These are phyloP conservation scores for Schizaphis graminum DNA, from an alignment of 2,888 invertebrate genomes.

Conservation along the genomic window DNA sequence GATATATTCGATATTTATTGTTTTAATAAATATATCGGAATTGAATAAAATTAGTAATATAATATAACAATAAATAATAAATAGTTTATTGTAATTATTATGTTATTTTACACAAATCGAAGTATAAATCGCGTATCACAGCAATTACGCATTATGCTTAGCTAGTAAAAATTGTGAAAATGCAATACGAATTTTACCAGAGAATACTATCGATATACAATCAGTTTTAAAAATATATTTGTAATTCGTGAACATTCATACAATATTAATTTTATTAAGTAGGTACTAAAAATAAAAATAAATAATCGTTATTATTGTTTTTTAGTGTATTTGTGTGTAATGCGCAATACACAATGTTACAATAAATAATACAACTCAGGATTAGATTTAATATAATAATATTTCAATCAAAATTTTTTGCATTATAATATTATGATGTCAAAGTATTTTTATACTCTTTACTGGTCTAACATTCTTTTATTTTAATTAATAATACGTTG, in stretches of 20 bases:
- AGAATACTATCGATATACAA: not conserved
- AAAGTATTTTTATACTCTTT: not conserved
- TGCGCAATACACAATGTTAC: not conserved
- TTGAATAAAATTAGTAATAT: not conserved
- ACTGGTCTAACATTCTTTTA: not conserved
- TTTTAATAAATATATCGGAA: not conserved
- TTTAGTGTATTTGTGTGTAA: not conserved
- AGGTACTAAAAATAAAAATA: not conserved
- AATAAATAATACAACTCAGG: not conserved
- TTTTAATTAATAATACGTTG: constrained; percentile 29
- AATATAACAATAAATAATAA: not conserved
- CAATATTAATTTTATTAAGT: not conserved
- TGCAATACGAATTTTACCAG: not conserved
- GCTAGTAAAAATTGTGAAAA: not conserved
- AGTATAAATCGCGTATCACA: not conserved
- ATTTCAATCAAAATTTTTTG: not conserved
- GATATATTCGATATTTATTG: not conserved
- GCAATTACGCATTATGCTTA: not conserved
- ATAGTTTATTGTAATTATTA: not conserved
- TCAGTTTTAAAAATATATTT: not conserved
- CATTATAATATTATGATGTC: not conserved
- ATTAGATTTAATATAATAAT: not conserved
- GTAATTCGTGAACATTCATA: not conserved
- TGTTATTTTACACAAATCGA: not conserved
- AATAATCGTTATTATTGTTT: not conserved